A percentile compares a stretch with the other conserved stretches of the same genome.
Conservation (phyloP, 1,140 invertebrate species). For the Brachionus paranguensis region DNA sequence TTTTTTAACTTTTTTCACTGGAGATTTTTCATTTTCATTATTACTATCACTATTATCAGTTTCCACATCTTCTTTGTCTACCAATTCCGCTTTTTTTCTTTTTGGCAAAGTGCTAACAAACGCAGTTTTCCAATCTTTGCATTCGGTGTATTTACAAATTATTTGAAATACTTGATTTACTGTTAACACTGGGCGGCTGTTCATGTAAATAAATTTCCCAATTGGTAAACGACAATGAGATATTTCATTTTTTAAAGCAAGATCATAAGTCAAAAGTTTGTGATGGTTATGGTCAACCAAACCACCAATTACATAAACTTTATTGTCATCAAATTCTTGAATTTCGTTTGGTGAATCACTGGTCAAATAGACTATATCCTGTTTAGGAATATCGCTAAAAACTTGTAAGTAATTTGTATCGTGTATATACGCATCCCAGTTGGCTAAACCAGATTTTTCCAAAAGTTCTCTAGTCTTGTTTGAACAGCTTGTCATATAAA, state of each 20-base stretch:
- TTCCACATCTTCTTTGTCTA: not conserved
- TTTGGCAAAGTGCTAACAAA: slow-evolving; percentile 37
- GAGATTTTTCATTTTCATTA: not conserved
- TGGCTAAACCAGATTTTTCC: slow-evolving; percentile 64
- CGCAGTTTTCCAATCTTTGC: slow-evolving; percentile 20
- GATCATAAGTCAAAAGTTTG: slow-evolving; percentile 65
- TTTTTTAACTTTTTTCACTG: not conserved
- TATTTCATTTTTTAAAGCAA: slow-evolving; percentile 71
- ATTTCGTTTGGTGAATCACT: slow-evolving; percentile 83
- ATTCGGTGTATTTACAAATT: slow-evolving; percentile 32
- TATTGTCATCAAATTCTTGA: slow-evolving; percentile 65
- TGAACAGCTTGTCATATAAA: slow-evolving; percentile 75
- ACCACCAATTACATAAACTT: slow-evolving; percentile 88
- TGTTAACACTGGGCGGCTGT: slow-evolving; percentile 84
- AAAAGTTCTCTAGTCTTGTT: slow-evolving; percentile 68
- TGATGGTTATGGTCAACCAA: slow-evolving; percentile 84
- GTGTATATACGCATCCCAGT: slow-evolving; percentile 84
- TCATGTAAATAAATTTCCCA: slow-evolving; percentile 81
- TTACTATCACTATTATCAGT: not conserved
- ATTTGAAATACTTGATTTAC: slow-evolving; percentile 78
- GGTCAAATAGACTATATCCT: slow-evolving; percentile 79
- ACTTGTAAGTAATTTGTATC: slow-evolving; percentile 63
- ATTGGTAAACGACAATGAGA: slow-evolving; percentile 80
- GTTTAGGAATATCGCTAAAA: slow-evolving; percentile 61
- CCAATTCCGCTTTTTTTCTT: not conserved